Evolutionary conservation across 2,888 invertebrate genomes (phyloP).

Genomic region (Catocala nupta): DNA sequence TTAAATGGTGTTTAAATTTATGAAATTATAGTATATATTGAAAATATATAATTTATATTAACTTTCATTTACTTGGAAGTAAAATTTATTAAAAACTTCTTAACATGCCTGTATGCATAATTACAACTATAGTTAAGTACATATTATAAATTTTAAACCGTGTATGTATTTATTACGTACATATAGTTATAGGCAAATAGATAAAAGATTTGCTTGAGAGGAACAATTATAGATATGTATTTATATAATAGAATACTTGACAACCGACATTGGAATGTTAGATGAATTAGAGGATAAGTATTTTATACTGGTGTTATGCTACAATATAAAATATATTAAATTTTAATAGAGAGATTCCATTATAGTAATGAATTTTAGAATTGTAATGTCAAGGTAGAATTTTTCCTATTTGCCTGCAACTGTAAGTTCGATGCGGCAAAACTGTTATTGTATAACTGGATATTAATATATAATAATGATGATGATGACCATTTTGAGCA

Average conservation of each 20-base stretch:
- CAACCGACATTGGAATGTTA: too few species aligned
- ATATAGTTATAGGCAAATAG: conserved; percentile 32
- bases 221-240: conserved; percentile 42
- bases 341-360: neutral
- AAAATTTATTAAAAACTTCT: too few species aligned
- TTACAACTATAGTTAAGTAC: neutral
- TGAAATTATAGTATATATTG: too few species aligned
- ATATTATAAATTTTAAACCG: neutral
- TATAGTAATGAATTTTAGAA: conserved; percentile 13
- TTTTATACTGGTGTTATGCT: conserved; percentile 14
- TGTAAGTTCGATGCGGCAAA: conserved; percentile 7
- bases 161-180: conserved; percentile 1
- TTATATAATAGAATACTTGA: conserved; percentile 10
- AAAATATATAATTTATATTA: too few species aligned
- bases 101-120: too few species aligned
- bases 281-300: neutral
- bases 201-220: conserved; percentile 41
- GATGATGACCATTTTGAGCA: neutral
- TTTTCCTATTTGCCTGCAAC: conserved; percentile 26
- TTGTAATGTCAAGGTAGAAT: conserved; percentile 11
- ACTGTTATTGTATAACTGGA: neutral
- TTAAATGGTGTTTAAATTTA: neutral
- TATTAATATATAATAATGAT: neutral
- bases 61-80: too few species aligned
- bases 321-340: neutral